Conservation (phyloP, 2,113 vertebrate species). For the Emydura subglobosa region DNA sequence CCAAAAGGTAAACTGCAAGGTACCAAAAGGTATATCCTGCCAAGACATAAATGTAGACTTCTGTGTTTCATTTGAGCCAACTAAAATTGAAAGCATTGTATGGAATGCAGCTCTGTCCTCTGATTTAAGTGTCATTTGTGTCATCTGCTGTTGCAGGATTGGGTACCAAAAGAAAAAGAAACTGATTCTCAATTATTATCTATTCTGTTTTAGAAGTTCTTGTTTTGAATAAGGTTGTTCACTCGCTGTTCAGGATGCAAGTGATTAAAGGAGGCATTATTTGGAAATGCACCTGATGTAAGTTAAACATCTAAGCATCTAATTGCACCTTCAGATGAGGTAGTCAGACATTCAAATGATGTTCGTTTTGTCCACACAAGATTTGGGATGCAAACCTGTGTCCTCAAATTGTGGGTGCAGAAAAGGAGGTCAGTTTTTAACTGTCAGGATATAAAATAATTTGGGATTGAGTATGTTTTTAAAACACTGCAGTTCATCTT, state of each 20-base stretch:
- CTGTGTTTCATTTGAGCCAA: not conserved
- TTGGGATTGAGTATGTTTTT: not conserved
- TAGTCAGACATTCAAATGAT: not conserved
- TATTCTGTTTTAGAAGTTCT: not conserved
- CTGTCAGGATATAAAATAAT: not conserved
- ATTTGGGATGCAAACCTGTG: accelerated
- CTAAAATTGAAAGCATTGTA: not conserved
- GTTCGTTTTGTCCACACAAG: accelerated
- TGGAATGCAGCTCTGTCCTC: not conserved
- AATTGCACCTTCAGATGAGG: not conserved
- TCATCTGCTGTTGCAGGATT: not conserved
- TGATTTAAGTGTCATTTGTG: conserved; percentile 33
- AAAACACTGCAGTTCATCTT: not conserved
- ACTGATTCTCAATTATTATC: not conserved
- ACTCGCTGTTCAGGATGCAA: not conserved
- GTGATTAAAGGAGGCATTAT: not conserved
- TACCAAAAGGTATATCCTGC: not conserved
- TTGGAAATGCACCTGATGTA: not conserved
- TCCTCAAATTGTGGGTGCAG: not conserved
- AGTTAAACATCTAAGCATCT: not conserved
- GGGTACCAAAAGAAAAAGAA: conserved; percentile 12
- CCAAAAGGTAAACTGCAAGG: not conserved
- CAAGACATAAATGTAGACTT: not conserved
- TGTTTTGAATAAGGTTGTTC: not conserved
- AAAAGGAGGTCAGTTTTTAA: not conserved